These are phyloP conservation scores for Synergus umbraculus DNA, from an alignment of 2,888 invertebrate species.

Conservation along the genomic window DNA sequence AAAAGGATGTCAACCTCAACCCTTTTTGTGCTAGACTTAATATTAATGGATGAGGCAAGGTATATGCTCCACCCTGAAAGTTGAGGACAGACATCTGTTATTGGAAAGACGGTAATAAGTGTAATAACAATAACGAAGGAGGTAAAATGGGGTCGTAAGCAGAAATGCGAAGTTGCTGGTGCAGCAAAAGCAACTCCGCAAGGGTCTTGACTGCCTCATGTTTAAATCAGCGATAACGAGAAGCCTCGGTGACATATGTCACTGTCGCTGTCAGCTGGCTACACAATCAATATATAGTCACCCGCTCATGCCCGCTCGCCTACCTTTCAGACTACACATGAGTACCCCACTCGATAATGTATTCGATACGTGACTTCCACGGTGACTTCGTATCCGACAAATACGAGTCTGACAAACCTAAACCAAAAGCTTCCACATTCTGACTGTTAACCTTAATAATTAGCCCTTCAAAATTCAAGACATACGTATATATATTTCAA, in stretches of 20 bases:
- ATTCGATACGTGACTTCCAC: slow-evolving; percentile 75
- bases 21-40: background rate
- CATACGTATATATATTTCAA: background rate
- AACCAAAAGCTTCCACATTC: background rate
- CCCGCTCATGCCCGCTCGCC: slow-evolving; percentile 56
- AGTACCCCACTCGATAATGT: slow-evolving; percentile 72
- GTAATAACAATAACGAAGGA: slow-evolving; percentile 39
- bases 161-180: slow-evolving; percentile 63
- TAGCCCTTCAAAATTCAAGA: background rate
- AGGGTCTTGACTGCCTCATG: slow-evolving; percentile 75
- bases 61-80: background rate
- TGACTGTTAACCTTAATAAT: background rate
- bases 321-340: slow-evolving; percentile 69
- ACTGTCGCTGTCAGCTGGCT: slow-evolving; percentile 77
- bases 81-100: slow-evolving; percentile 17
- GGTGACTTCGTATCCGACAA: slow-evolving; percentile 55
- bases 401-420: slow-evolving; percentile 52
- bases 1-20: background rate
- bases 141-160: slow-evolving; percentile 29
- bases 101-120: slow-evolving; percentile 30
- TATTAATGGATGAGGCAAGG: background rate
- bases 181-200: slow-evolving; percentile 66
- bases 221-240: slow-evolving; percentile 78
- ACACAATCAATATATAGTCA: slow-evolving; percentile 76
- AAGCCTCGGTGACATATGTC: slow-evolving; percentile 77